Evolutionary conservation across 2,888 invertebrate genomes (phyloP).

Genomic region (Argyresthia goedartella): DNA sequence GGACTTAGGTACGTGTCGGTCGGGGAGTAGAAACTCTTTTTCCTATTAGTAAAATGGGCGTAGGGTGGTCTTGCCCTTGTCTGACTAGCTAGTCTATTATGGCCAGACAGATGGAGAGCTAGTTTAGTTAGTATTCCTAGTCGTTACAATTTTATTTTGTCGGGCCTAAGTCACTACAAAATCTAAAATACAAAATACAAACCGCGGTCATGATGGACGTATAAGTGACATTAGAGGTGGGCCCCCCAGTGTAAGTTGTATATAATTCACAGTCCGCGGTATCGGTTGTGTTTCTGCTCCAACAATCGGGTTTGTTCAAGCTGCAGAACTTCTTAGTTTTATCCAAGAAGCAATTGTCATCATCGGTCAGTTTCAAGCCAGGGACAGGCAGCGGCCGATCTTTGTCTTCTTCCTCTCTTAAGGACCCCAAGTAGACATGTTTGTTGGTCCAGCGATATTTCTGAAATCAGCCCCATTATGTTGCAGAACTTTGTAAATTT

Average conservation of each 20-base stretch:
- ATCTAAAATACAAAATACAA: not conserved
- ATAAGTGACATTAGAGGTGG: constrained; percentile 16
- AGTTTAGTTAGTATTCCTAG: too few relatives aligned
- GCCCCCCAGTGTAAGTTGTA: constrained; percentile 15
- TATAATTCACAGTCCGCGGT: constrained; percentile 8
- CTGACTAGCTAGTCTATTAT: too few relatives aligned
- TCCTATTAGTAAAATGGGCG: too few relatives aligned
- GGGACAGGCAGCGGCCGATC: constrained; percentile 32
- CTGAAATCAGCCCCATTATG: constrained; percentile 9
- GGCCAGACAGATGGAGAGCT: too few relatives aligned
- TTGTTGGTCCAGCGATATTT: constrained; percentile 61
- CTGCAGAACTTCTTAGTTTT: constrained; percentile 36
- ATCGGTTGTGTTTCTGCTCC: constrained; percentile 21
- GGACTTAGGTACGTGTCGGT: too few relatives aligned
- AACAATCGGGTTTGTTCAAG: constrained; percentile 13
- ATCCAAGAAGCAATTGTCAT: constrained; percentile 35
- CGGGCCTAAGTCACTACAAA: not conserved
- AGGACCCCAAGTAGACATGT: constrained; percentile 66
- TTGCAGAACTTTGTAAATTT: too few relatives aligned
- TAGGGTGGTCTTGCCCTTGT: too few relatives aligned
- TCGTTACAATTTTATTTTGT: too few relatives aligned
- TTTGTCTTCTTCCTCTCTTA: constrained; percentile 36
- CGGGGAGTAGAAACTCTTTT: too few relatives aligned
- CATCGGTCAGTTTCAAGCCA: constrained; percentile 31
- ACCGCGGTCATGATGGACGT: constrained; percentile 15